Conservation (phyloP, 2,113 vertebrate genomes). For the Aythya baeri region DNA sequence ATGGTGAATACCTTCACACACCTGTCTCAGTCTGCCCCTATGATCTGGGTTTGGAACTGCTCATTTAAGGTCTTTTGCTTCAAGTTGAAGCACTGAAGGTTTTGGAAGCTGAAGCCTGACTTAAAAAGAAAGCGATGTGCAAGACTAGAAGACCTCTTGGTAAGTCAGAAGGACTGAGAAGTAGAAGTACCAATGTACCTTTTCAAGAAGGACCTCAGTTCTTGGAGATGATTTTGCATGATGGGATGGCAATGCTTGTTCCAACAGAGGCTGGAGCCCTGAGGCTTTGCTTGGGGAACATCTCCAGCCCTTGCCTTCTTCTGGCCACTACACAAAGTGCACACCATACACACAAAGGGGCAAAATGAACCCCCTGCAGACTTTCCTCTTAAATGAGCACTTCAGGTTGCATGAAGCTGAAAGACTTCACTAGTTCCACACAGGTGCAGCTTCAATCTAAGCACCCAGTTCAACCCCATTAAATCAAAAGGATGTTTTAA, state of each 20-base stretch:
- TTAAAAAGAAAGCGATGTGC: neutral
- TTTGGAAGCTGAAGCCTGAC: neutral
- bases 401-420: neutral
- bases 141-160: neutral
- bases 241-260: accelerated
- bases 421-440: neutral
- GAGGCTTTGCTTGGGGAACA: neutral
- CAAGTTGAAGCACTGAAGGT: neutral
- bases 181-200: neutral
- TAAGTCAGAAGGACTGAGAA: neutral
- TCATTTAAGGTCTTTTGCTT: neutral
- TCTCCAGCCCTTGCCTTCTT: neutral
- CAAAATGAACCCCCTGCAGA: neutral
- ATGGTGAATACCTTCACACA: neutral
- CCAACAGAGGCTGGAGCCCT: neutral
- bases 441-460: neutral
- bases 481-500: neutral
- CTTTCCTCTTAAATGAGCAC: neutral
- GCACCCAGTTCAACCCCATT: neutral
- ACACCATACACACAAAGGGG: neutral
- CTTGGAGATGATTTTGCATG: accelerated
- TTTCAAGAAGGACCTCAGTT: neutral
- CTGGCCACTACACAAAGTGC: neutral
- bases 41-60: neutral
- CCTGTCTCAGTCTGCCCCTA: neutral